Conservation (phyloP, 2,113 vertebrate species). For the Scomber scombrus region DNA sequence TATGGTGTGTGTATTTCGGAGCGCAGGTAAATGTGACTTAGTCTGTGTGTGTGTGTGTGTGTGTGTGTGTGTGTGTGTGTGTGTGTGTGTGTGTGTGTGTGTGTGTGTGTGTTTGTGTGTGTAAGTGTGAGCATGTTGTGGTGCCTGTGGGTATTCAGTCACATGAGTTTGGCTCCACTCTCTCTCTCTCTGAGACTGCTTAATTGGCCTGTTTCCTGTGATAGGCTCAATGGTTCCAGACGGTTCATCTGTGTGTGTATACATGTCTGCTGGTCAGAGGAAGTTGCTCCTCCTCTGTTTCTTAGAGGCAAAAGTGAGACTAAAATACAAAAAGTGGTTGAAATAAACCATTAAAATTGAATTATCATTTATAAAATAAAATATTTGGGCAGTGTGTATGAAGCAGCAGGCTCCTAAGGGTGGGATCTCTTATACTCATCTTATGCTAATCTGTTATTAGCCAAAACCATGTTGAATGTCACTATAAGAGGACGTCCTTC, state of each 20-base stretch:
- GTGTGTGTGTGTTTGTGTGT: neutral
- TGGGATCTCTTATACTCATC: no score
- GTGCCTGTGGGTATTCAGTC: constrained; percentile 45
- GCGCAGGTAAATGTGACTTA: neutral
- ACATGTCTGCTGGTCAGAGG: neutral
- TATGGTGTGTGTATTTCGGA: neutral
- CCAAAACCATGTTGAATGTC: no score
- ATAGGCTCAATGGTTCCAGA: constrained; percentile 38
- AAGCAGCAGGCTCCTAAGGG: no score
- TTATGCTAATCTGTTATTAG: no score
- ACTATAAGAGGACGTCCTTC: no score
- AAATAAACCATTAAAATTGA: no score
- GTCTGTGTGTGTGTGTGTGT: no score
- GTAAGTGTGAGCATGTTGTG: neutral
- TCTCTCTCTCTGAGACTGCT: neutral
- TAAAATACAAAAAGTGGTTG: no score
- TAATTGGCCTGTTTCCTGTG: constrained; percentile 48
- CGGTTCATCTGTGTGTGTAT: constrained; percentile 27
- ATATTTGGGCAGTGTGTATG: no score
- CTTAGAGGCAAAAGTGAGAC: no score
- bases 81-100: neutral
- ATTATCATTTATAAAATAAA: no score
- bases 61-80: constrained; percentile 8
- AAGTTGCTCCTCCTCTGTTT: no score
- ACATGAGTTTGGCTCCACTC: constrained; percentile 22